These are phyloP conservation scores for Raja brachyura DNA, from an alignment of 2,113 vertebrate genomes.

Conservation along the genomic window DNA sequence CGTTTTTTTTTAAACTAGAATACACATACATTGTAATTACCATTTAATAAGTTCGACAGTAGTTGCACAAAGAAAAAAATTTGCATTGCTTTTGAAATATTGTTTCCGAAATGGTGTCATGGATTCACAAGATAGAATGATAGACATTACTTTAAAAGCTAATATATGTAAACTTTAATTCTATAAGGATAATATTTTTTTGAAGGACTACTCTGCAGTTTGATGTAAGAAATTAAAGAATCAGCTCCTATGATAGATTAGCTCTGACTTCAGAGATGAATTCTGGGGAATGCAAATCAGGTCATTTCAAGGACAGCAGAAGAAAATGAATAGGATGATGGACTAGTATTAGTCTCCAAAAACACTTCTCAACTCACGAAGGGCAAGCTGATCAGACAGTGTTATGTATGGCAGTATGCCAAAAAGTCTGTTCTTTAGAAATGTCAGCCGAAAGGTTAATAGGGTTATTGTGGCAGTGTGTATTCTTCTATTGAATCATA, in stretches of 20 bases:
- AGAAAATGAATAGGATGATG: not conserved
- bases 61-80: too few species aligned
- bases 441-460: not conserved
- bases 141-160: not conserved
- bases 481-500: not conserved
- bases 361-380: not conserved
- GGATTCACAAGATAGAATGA: not conserved
- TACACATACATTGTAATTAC: not conserved
- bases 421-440: not conserved
- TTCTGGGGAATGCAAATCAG: not conserved
- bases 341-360: not conserved
- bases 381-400: not conserved
- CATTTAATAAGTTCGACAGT: not conserved
- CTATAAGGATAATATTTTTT: not conserved
- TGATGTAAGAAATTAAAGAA: constrained; percentile 18
- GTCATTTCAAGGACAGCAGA: constrained; percentile 13
- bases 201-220: not conserved
- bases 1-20: not conserved
- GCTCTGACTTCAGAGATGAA: constrained; percentile 6
- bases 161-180: constrained; percentile 19
- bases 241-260: constrained; percentile 24
- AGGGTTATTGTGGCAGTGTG: not conserved
- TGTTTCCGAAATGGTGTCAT: not conserved
- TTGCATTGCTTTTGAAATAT: not conserved
- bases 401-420: not conserved